Percentiles rank a stretch among this genome's conserved stretches.
Conservation (phyloP, 2,888 invertebrate genomes). For the Itoplectis maculator region DNA sequence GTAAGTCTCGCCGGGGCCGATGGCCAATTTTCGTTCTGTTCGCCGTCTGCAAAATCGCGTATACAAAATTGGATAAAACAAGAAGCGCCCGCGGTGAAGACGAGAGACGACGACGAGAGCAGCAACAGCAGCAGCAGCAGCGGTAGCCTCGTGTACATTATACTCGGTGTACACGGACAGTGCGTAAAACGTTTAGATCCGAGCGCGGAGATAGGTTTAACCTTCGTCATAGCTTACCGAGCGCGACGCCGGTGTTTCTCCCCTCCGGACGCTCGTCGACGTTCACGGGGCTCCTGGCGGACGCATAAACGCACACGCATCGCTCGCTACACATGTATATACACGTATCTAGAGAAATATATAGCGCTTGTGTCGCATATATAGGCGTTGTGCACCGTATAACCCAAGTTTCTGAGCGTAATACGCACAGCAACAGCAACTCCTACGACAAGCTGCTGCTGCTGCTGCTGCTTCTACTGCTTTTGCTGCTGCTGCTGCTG, state of each 20-base stretch:
- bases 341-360: not conserved
- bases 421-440: conserved; percentile 27
- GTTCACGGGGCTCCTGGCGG: conserved; percentile 71
- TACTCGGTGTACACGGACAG: conserved; percentile 31
- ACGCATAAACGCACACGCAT: conserved; percentile 68
- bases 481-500: too few relatives aligned
- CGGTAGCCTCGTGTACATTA: conserved; percentile 45
- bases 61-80: conserved; percentile 10
- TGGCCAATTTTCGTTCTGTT: conserved; percentile 51
- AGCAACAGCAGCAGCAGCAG: too few relatives aligned
- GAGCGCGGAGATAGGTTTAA: conserved; percentile 80
- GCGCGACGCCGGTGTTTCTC: conserved; percentile 82
- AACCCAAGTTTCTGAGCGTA: conserved; percentile 4
- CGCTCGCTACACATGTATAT: conserved; percentile 20
- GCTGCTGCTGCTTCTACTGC: too few relatives aligned
- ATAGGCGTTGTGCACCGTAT: not conserved
- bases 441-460: conserved; percentile 4
- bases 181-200: conserved; percentile 83
- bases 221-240: conserved; percentile 84
- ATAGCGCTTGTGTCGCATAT: not conserved
- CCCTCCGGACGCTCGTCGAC: conserved; percentile 72
- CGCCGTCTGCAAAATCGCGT: conserved; percentile 14
- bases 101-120: too few relatives aligned
- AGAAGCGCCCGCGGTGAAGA: not conserved
- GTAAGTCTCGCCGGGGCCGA: conserved; percentile 7